Base-by-base conservation (phyloP, 2,797 vertebrate species). In the Aplochiton taeniatus region DNA sequence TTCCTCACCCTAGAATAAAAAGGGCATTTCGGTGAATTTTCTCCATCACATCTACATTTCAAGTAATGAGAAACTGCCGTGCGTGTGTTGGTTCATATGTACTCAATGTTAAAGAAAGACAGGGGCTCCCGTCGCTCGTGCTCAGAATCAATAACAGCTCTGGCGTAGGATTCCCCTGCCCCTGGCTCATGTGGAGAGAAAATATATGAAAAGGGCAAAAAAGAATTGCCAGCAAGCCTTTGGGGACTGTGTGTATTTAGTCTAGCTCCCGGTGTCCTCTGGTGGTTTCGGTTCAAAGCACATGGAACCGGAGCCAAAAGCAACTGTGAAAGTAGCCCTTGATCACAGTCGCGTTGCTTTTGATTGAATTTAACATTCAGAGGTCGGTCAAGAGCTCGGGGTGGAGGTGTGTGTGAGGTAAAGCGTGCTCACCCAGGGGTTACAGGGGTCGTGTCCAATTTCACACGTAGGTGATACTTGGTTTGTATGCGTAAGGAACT, bases 31-130 rank as follows among this genome's bases (percentile, higher is more conserved):
- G 65, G 56, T 68, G 66, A 17, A 69, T 65, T 80, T n/a, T 73
- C 70, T 68, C 73, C 55, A 65, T 79, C 74, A 74, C 73, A 76
- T 83, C 73, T 77, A 73, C 73, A 76, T 74, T 76, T 78, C 64
- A 79, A 59, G 55, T 81, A 79, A 79, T 85, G 78, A 78, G 78
- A 84, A 80, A 73, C 77, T 77, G 75, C 72, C 77, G 78, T n/a
- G 42, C 60, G 69, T 54, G 50, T 79, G 83, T 82, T 79, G 41
- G 74, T 76, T 79, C 80, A 78, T 58, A 62, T 81, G 78, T 71
- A 57, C 74, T 74, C 70, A 68, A 75, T 79, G 76, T 69, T 10
- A 51, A 13, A 11, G 61, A 73, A 65, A 74, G 64, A 78, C 80
- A 58, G 74, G 78, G 78, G 71, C 71, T 81, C 78, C 47, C 51